These are phyloP conservation scores for Diglossa cyanea DNA, from an alignment of 2,797 vertebrate species.

Conservation along the genomic window DNA sequence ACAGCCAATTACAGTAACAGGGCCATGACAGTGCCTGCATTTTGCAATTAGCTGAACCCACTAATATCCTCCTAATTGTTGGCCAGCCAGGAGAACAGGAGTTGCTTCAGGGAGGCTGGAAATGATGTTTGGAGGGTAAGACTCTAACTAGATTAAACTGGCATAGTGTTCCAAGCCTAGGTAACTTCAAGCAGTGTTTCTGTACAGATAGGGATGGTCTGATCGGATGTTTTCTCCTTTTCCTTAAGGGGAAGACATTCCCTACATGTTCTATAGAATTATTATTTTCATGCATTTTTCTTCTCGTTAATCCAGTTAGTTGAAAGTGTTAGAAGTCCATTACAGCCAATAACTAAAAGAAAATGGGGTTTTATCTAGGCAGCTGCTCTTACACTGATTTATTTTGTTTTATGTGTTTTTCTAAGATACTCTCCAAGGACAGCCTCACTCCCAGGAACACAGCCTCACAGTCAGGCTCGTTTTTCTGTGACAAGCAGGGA, in stretches of 20 bases:
- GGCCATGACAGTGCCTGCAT: neutral
- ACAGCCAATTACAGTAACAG: neutral
- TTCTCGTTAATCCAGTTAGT: constrained; percentile 2
- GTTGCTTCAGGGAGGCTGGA: neutral
- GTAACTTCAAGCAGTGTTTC: neutral
- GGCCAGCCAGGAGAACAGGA: neutral
- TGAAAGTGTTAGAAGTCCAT: constrained; percentile 14
- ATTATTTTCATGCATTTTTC: constrained; percentile 8
- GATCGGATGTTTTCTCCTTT: neutral
- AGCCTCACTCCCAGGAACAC: neutral
- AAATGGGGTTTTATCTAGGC: neutral
- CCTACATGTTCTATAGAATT: neutral
- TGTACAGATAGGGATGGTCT: neutral
- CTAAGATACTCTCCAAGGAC: neutral
- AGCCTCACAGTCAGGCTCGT: neutral
- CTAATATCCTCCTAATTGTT: neutral
- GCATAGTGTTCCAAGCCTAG: neutral
- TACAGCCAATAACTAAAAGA: neutral
- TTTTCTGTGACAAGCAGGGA: neutral
- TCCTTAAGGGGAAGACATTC: constrained; percentile 22
- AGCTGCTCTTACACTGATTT: neutral
- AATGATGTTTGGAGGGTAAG: neutral
- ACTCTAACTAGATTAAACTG: neutral
- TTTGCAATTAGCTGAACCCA: neutral
- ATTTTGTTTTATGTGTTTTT: neutral